These are phyloP conservation scores for Cyanistes caeruleus DNA, from an alignment of 2,113 vertebrate species.

Conservation along the genomic window DNA sequence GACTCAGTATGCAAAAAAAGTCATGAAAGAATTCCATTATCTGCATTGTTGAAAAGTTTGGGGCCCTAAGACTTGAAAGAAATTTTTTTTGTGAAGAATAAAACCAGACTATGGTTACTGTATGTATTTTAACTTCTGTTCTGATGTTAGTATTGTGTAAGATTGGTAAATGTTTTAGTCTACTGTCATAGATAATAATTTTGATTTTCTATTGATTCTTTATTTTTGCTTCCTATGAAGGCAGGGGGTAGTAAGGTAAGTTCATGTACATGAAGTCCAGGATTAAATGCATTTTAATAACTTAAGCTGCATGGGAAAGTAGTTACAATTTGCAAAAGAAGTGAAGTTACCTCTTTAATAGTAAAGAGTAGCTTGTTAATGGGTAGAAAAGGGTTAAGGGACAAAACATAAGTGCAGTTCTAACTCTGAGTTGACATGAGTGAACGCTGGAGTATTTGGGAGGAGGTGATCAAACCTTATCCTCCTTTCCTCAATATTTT, in stretches of 20 bases:
- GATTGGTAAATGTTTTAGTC: not conserved
- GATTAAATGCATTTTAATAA: not conserved
- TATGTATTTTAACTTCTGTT: not conserved
- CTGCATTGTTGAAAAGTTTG: not conserved
- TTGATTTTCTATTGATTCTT: constrained; percentile 71
- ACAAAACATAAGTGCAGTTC: not conserved
- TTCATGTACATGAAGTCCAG: not conserved
- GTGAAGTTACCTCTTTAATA: not conserved
- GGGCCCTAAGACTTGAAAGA: not conserved
- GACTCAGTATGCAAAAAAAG: not conserved
- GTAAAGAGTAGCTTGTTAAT: not conserved
- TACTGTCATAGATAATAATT: constrained; percentile 23
- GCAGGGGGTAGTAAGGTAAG: constrained; percentile 98
- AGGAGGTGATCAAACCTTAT: not conserved
- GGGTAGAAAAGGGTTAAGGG: not conserved
- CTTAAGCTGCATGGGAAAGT: not conserved
- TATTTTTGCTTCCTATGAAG: constrained; percentile 85
- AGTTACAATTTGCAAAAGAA: not conserved
- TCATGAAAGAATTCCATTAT: not conserved
- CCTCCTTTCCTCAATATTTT: not conserved
- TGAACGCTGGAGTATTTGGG: not conserved
- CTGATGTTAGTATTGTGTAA: not conserved
- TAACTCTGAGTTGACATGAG: not conserved
- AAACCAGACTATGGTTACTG: not conserved
- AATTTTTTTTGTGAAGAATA: not conserved